Evolutionary conservation across 2,113 vertebrate genomes (phyloP), one percentile per base, ranked within the genome.

Genomic region (Seriola quinqueradiata): DNA sequence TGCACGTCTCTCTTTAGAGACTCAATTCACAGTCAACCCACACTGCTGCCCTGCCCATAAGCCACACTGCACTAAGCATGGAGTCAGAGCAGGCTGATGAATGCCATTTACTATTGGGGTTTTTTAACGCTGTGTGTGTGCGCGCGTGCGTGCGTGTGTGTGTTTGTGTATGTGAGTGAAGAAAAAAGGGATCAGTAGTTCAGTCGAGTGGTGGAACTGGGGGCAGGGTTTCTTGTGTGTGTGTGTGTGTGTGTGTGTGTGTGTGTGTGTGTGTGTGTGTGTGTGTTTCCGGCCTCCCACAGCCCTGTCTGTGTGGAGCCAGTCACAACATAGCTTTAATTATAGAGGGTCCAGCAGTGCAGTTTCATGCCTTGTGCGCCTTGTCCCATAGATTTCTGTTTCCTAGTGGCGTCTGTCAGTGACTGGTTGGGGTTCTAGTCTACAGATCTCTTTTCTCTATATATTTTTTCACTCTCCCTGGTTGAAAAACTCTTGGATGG

Each of bases 251-350:
- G 54, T 48, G 71, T 84, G 83, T 85, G 77, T 83, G 69, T 60
- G 63, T 67, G 61, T 48, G 68, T 84, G 83, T 59, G 64, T 66
- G 72, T 38, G 69, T 61, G 63, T 70, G 54, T 48, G 71, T 84
- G 83, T 85, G 61, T 58, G 63, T 86, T 69, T 90, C 81, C 40
- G 61, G 89, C 81, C 81, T 90, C 85, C 84, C 72, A 70, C 84
- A 68, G 86, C 50, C 77, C 4, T 66, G 77, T 81, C 79, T 84
- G 79, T 82, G 76, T 84, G 88, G 75, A 83, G 74, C 76, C 86
- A 89, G 86, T 92, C 89, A 90, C 82, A 91, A 91, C 88, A 85
- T 54, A 59, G 82, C 82, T 89, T 88, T 87, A 85, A 93, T 93
- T 90, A 93, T 73, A 77, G 44, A 84, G 85, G 12, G 77, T 79